Evolutionary conservation across 2,888 invertebrate genomes (phyloP), one percentile per base, ranked within the genome.

Genomic region (Melanotus villosus): DNA sequence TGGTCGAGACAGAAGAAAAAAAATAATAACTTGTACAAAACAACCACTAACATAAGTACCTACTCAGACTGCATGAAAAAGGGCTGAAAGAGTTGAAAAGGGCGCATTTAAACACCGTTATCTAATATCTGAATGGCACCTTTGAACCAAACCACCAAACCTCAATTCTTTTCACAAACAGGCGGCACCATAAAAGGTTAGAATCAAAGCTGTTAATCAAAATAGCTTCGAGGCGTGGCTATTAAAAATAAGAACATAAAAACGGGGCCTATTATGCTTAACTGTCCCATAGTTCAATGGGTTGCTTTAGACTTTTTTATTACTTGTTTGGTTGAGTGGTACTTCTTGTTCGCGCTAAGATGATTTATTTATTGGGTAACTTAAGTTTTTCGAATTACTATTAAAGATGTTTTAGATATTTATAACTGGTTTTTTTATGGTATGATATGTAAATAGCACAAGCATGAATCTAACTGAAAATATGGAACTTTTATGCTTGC

Each of bases 61-160:
- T 19, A 50, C n/a, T 19, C 2, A 50, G 10, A 16, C 52, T 7
- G 7, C 12, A 14, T 1, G 16, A 16, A 7, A 52, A 26, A 12
- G 50, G 1, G 6, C 45, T 5, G 7, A 2, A 43, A 9, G 14
- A 43, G 9, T 16, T 30, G 26, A 21, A 26, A 52, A 52, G 16
- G 30, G 30, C 14, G 47, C 23, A 30, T 14, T 47, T 23, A 7
- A 47, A 47, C 9, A 14, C 18, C 30, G 23, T 30, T 52, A 10
- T 43, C 58, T 5, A n/a, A 43, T 4, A 58, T 58, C 43, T 38
- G 18, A 38, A 58, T 10, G 26, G 36, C 34, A 16, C 43, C 58
- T 43, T 41, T 58, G 23, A 58, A 16, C 12, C 14, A 16, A 58
- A 43, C n/a, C 14, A 36, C 9, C 2, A 36, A 58, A 58, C 30